Evolutionary conservation across 1,140 invertebrate genomes (phyloP), one percentile per base, ranked within the genome.

Genomic region (Cherax quadricarinatus): DNA sequence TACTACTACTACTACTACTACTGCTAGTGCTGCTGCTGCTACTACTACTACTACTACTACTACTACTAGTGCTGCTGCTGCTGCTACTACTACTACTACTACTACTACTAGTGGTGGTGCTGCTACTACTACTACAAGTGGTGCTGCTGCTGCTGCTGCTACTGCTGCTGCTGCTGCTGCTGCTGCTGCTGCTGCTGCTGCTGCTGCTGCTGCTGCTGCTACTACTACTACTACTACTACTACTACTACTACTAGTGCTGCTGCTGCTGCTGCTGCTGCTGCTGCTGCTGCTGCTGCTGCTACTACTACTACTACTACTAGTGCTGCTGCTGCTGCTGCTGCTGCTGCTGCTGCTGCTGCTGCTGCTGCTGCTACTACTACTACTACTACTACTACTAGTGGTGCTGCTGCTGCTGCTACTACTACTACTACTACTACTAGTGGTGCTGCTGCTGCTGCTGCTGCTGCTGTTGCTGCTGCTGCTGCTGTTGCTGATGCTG

Each of bases 1-100:
- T 78, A 78, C 73, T 78, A 78, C 73, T 78, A 78, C 73, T 78
- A 78, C 73, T 78, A 78, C 73, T 78, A 78, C 73, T 78, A 78
- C 73, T n/a, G n/a, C n/a, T n/a, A n/a, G n/a, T n/a, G n/a, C n/a
- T n/a, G n/a, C n/a, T n/a, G n/a, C n/a, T n/a, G n/a, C n/a, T n/a
- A n/a, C n/a, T n/a, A n/a, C n/a, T n/a, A n/a, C n/a, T n/a, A n/a
- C n/a, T n/a, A n/a, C n/a, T n/a, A n/a, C n/a, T n/a, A n/a, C n/a
- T n/a, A n/a, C n/a, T n/a, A n/a, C n/a, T n/a, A n/a, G n/a, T n/a
- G n/a, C n/a, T n/a, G n/a, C n/a, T n/a, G n/a, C n/a, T n/a, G n/a
- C n/a, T n/a, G n/a, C n/a, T n/a, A n/a, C n/a, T n/a, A n/a, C n/a
- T n/a, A n/a, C n/a, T n/a, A n/a, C n/a, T n/a, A n/a, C n/a, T n/a